A percentile compares a stretch with the other conserved stretches of the same genome.
Conservation (phyloP, 2,888 invertebrate species). For the Prenolepis imparis region DNA sequence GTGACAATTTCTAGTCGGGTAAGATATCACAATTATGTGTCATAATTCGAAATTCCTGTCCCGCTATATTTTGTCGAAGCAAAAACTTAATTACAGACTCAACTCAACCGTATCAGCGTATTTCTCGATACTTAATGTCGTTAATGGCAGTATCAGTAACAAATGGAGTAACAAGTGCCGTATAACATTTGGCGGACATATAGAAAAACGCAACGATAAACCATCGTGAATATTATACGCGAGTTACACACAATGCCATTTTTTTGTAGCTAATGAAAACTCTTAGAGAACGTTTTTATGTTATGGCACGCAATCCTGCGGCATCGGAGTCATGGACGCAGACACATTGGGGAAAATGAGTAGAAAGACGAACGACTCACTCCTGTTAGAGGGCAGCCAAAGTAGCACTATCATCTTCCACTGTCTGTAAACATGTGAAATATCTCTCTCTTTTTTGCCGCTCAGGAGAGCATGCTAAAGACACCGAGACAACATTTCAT, state of each 20-base stretch:
- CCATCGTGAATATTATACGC: slow-evolving; percentile 63
- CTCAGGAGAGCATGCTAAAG: slow-evolving; percentile 80
- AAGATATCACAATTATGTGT: slow-evolving; percentile 71
- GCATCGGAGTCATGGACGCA: slow-evolving; percentile 78
- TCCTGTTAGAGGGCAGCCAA: slow-evolving; percentile 86
- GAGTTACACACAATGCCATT: slow-evolving; percentile 68
- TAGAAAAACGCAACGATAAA: slow-evolving; percentile 71
- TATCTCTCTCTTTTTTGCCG: slow-evolving; percentile 82
- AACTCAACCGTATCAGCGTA: slow-evolving; percentile 65
- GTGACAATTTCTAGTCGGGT: slow-evolving; percentile 60
- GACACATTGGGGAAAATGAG: slow-evolving; percentile 79
- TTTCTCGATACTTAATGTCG: slow-evolving; percentile 73
- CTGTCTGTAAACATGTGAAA: slow-evolving; percentile 85
- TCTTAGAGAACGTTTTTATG: slow-evolving; percentile 69
- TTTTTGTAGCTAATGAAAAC: slow-evolving; percentile 47
- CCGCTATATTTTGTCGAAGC: slow-evolving; percentile 62
- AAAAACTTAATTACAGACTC: slow-evolving; percentile 66
- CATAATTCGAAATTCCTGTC: slow-evolving; percentile 56
- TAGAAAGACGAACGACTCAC: slow-evolving; percentile 82
- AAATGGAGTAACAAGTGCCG: slow-evolving; percentile 79
- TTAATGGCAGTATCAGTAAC: slow-evolving; percentile 83
- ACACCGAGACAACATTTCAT: slow-evolving; percentile 84
- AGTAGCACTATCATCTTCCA: slow-evolving; percentile 85
- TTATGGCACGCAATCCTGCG: slow-evolving; percentile 75
- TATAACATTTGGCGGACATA: slow-evolving; percentile 78